These are phyloP conservation scores for Dasyprocta punctata DNA, from an alignment of 2,113 vertebrate genomes.

Conservation along the genomic window DNA sequence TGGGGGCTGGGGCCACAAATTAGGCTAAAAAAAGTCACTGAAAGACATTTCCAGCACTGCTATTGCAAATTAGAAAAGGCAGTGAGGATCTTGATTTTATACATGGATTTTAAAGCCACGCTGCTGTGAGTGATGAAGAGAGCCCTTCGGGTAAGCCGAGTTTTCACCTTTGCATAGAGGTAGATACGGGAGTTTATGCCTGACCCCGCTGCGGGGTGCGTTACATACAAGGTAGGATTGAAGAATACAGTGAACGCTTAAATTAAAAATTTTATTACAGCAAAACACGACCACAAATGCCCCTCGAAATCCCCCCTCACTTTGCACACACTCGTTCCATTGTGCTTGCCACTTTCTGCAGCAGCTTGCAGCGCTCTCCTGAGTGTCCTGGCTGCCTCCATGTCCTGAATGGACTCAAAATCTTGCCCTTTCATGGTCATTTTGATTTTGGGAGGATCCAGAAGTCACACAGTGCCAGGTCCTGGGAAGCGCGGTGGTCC, in stretches of 20 bases:
- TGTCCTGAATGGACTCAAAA: background rate
- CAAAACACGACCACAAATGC: background rate
- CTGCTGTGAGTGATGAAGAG: background rate
- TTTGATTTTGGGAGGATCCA: background rate
- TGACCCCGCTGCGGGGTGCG: background rate
- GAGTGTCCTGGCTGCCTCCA: background rate
- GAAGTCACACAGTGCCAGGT: background rate
- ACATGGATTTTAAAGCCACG: background rate
- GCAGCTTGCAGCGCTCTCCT: background rate
- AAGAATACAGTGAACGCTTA: background rate
- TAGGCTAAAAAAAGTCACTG: no score
- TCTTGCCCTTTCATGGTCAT: background rate
- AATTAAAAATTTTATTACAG: background rate
- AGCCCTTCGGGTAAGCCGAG: accelerated
- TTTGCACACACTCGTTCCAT: background rate
- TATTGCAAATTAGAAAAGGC: background rate
- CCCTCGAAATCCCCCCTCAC: background rate
- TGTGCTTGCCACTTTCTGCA: background rate
- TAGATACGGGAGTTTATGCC: background rate
- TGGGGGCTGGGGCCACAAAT: background rate
- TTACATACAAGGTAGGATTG: background rate
- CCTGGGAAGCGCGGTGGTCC: accelerated
- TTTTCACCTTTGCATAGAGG: background rate
- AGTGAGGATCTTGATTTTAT: background rate
- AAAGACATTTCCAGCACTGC: background rate